A percentile compares a stretch with the other conserved stretches of the same genome.
phyloP scores from a whole-genome alignment of 2,888 invertebrate genomes.

The Caenorhabditis macrosperma region DNA sequence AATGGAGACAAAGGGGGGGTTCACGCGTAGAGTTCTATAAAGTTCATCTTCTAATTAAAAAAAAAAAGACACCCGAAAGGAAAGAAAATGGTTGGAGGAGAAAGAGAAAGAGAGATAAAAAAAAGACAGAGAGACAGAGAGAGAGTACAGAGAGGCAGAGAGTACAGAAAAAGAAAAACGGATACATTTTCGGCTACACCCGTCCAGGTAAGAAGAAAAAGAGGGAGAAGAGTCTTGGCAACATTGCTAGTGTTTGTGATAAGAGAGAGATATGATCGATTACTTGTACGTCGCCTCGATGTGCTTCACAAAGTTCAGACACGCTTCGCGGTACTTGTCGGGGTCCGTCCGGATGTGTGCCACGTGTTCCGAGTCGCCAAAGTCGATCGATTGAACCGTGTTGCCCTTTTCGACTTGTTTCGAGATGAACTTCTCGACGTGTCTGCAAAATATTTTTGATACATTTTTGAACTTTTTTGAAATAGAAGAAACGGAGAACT shows the following conservation, averaged over 20 bases:
- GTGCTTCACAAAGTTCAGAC: slow-evolving; percentile 54
- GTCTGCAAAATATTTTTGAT: slow-evolving; percentile 40
- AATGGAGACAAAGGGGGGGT: too few species aligned
- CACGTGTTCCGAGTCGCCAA: slow-evolving; percentile 64
- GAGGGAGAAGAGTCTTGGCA: not conserved
- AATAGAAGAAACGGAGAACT: not conserved
- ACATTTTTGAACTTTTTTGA: not conserved
- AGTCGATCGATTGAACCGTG: slow-evolving; percentile 54
- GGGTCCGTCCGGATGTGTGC: slow-evolving; percentile 58
- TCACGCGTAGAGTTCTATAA: too few species aligned
- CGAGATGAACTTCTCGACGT: slow-evolving; percentile 60
- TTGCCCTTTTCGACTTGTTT: slow-evolving; percentile 56
- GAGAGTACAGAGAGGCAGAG: too few species aligned
- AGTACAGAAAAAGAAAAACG: not conserved
- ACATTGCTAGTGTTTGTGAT: slow-evolving; percentile 1
- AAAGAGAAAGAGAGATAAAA: not conserved
- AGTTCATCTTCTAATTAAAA: too few species aligned
- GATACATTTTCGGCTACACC: not conserved
- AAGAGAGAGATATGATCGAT: not conserved
- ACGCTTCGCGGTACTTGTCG: slow-evolving; percentile 50
- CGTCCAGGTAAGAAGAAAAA: not conserved
- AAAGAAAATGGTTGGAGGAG: not conserved
- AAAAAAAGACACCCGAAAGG: too few species aligned
- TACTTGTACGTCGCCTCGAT: slow-evolving; percentile 46
- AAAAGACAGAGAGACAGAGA: not conserved